A percentile compares a stretch with the other conserved stretches of the same genome.
These are phyloP conservation scores for Petrocephalus sullivani DNA, from an alignment of 2,797 vertebrate species.

Conservation along the genomic window DNA sequence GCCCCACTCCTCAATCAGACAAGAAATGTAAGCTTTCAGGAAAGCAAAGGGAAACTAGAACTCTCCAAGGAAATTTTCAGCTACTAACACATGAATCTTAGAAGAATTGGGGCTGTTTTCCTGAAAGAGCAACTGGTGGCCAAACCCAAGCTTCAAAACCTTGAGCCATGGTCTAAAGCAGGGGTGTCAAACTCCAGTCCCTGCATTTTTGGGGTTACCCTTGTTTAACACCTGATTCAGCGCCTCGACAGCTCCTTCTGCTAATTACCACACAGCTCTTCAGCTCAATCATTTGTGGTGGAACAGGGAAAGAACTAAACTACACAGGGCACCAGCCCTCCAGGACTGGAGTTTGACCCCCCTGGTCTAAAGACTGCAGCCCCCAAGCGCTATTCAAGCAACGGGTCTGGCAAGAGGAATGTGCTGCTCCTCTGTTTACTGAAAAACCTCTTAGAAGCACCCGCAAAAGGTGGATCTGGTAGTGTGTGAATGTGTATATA, in stretches of 20 bases:
- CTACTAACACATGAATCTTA: neutral
- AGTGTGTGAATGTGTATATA: neutral
- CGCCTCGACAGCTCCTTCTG: too few species aligned
- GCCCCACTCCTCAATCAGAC: neutral
- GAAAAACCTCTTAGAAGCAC: neutral
- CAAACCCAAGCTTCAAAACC: neutral
- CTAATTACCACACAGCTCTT: too few species aligned
- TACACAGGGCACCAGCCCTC: too few species aligned
- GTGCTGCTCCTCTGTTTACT: neutral
- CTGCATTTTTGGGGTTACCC: too few species aligned
- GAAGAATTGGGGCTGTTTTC: neutral
- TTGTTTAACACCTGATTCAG: too few species aligned
- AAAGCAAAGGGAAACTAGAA: neutral
- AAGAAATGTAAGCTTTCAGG: neutral
- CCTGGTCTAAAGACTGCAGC: neutral
- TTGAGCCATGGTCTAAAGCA: neutral
- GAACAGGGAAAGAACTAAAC: too few species aligned
- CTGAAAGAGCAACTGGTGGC: neutral
- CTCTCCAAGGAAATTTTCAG: neutral
- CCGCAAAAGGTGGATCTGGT: neutral
- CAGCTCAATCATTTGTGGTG: too few species aligned
- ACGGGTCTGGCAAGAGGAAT: neutral
- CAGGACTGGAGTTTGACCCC: too few species aligned
- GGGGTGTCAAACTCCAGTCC: too few species aligned
- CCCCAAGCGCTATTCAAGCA: neutral